Evolutionary conservation across 2,797 vertebrate genomes (phyloP).

Genomic region (Clamator glandarius): DNA sequence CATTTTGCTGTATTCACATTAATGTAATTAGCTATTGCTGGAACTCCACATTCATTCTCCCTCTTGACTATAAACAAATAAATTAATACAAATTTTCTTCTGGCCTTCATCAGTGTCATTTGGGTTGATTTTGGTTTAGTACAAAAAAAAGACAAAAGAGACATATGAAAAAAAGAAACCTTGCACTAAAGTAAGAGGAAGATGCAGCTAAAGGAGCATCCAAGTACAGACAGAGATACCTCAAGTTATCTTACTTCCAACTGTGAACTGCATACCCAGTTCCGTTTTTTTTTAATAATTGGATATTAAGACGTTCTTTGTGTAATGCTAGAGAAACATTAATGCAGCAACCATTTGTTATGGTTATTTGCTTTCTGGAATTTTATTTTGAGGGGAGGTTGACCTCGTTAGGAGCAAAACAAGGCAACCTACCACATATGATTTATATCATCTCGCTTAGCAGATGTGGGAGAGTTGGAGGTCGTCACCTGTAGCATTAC

Average conservation of each 20-base stretch:
- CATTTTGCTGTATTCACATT: slow-evolving; percentile 2
- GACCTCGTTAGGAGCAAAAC: background rate
- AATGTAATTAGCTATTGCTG: background rate
- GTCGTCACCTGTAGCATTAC: background rate
- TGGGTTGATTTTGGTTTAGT: background rate
- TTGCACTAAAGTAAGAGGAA: background rate
- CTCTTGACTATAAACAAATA: background rate
- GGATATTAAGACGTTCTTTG: background rate
- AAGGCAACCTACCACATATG: background rate
- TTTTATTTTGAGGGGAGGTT: background rate
- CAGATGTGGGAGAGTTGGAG: background rate
- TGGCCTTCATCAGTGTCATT: background rate
- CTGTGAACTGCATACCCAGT: background rate
- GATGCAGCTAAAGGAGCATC: background rate
- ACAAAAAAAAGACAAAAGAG: background rate
- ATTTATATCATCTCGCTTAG: background rate
- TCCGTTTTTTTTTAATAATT: background rate
- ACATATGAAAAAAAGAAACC: background rate
- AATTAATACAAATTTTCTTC: background rate
- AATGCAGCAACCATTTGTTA: background rate
- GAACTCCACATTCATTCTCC: background rate
- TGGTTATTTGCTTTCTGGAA: background rate
- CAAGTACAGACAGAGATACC: background rate
- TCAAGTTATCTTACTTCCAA: background rate
- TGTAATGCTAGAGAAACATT: background rate